Base-by-base conservation (phyloP, 2,797 vertebrate genomes). In the Octomys mimax region DNA sequence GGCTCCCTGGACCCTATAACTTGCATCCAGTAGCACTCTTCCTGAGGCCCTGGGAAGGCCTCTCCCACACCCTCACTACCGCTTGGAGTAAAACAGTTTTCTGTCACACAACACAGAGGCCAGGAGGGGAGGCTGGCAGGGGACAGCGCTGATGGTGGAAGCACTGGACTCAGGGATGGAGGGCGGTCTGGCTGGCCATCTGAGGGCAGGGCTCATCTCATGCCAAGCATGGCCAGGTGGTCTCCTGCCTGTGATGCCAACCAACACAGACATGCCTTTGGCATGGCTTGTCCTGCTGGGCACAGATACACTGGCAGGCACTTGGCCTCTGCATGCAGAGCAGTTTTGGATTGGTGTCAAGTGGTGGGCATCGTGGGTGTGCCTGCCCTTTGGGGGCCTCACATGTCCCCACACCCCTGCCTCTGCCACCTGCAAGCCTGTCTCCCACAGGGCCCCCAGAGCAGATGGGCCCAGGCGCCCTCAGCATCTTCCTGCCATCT, bases 161-260 rank as follows among this genome's bases (percentile, higher is more conserved):
- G 19, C 18, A 10, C 71, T 49, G 3, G 0, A 24, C 57, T 13
- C 39, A 1, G 54, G 31, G 66, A 3, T 2, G 6, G 22, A 26
- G 22, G 28, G 42, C 62, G 28, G 19, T 64, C 39, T 6, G 1
- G 0, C 33, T 2, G 5, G 49, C 33, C 0, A 4, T 59, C 87
- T 13, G 54, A 31, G 26, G 28, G 54, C 8, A 28, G 16, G 16
- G 21, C 10, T 36, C 10, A 24, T 0, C 6, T 52, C 81, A 62
- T 1, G 66, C 61, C 61, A 1, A 49, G 42, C 36, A 2, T 0
- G 3, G 52, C 39, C 0, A 0, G 13, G 62, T 1, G 0, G 21
- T 7, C 75, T 83, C 42, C 75, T 33, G 33, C 36, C 46, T 26
- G 14, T 13, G 49, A 78, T 62, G 68, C 42, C 42, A 36, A 46